These are phyloP conservation scores for Artibeus lituratus DNA, from an alignment of 2,797 vertebrate genomes.

Conservation along the genomic window DNA sequence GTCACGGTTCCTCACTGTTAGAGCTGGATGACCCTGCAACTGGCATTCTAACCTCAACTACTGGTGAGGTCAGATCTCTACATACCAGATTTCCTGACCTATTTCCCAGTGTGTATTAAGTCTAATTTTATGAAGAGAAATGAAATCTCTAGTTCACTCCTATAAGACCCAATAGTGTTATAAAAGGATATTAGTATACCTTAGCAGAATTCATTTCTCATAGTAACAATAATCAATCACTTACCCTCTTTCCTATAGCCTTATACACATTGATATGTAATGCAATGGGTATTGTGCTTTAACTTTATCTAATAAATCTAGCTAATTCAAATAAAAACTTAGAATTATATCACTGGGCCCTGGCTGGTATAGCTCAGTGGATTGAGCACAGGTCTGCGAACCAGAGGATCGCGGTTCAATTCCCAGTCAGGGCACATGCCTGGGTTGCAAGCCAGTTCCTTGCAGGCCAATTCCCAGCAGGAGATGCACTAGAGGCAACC, in stretches of 20 bases:
- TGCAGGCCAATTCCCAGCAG: too few relatives aligned
- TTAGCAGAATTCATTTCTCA: background rate
- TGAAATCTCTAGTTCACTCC: background rate
- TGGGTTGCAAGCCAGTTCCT: too few relatives aligned
- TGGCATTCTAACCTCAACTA: background rate
- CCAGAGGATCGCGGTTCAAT: too few relatives aligned
- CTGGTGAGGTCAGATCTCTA: background rate
- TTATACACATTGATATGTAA: background rate
- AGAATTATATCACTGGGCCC: too few relatives aligned
- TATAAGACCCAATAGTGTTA: background rate
- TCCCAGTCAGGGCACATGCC: too few relatives aligned
- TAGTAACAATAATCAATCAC: background rate
- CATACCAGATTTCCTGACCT: background rate
- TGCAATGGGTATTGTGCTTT: background rate
- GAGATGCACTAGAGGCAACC: too few relatives aligned
- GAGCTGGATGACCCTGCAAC: background rate
- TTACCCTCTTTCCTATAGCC: background rate
- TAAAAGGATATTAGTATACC: background rate
- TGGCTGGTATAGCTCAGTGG: too few relatives aligned
- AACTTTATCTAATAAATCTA: background rate
- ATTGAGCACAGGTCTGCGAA: too few relatives aligned
- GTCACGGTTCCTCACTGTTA: background rate
- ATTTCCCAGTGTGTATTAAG: background rate
- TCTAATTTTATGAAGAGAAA: background rate
- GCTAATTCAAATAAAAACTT: slow-evolving; percentile 5